Conservation (phyloP, 2,797 vertebrate species). For the Alexandromys oeconomus region DNA sequence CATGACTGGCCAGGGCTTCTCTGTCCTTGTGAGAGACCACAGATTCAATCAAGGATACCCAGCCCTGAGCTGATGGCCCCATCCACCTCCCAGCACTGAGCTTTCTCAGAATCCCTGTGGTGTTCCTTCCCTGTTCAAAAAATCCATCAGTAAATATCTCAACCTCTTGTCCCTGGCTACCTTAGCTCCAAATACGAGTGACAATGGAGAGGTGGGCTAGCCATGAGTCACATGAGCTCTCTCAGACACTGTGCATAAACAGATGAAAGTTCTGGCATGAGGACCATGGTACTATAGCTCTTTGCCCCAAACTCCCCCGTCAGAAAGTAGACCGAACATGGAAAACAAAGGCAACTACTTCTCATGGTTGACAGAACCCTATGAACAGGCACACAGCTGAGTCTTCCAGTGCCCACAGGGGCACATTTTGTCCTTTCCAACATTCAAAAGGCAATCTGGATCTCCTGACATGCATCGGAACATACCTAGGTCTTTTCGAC, state of each 20-base stretch:
- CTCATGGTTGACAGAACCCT: not conserved
- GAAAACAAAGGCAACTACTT: not conserved
- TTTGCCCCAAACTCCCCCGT: not conserved
- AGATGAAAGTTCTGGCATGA: too few relatives aligned
- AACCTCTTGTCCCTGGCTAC: not conserved
- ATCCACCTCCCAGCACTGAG: not conserved
- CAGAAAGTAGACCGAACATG: fast-evolving
- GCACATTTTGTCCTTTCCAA: not conserved
- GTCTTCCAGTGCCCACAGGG: not conserved
- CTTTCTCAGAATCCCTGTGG: fast-evolving
- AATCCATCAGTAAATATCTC: not conserved
- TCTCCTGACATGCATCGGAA: not conserved
- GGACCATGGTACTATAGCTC: fast-evolving
- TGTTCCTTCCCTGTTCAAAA: not conserved
- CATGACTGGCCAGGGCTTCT: not conserved
- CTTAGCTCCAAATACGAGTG: not conserved
- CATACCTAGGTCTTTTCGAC: not conserved
- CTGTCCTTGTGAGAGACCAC: not conserved
- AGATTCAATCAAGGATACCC: not conserved
- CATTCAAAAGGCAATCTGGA: not conserved
- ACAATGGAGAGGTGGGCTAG: not conserved
- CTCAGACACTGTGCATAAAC: not conserved
- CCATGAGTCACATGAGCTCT: not conserved
- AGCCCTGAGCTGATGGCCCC: not conserved
- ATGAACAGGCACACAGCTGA: not conserved